Conservation (phyloP, 2,888 invertebrate species). For the Herminia tarsipennalis region DNA sequence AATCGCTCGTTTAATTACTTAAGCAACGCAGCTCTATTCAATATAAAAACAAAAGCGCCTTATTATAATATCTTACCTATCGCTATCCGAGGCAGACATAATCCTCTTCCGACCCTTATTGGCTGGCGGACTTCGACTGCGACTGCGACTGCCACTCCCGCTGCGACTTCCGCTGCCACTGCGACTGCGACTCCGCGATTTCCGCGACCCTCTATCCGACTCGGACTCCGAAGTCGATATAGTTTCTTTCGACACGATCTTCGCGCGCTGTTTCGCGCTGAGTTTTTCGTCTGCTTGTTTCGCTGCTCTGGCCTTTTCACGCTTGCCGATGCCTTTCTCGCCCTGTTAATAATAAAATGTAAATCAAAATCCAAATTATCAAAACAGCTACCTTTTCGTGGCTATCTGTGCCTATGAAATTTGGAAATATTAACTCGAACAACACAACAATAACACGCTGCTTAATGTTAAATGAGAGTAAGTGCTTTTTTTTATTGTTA, state of each 20-base stretch:
- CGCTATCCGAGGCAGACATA: slow-evolving; percentile 87
- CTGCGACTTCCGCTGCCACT: slow-evolving; percentile 75
- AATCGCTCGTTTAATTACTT: neutral
- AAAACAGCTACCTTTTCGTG: no score
- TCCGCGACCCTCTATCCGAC: slow-evolving; percentile 81
- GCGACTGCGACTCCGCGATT: slow-evolving; percentile 61
- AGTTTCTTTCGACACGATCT: slow-evolving; percentile 97
- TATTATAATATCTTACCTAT: slow-evolving; percentile 58
- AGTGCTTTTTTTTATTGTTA: no score
- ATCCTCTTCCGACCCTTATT: slow-evolving; percentile 85
- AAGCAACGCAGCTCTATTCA: neutral
- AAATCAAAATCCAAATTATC: neutral
- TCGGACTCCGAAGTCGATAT: slow-evolving; percentile 96
- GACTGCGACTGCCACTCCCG: slow-evolving; percentile 45
- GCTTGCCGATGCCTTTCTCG: slow-evolving; percentile 74
- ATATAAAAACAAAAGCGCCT: neutral
- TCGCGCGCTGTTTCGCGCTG: slow-evolving; percentile 93
- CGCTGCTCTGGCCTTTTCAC: slow-evolving; percentile 68
- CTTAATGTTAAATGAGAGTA: no score
- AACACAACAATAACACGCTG: no score
- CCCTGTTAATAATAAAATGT: slow-evolving; percentile 44
- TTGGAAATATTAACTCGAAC: no score
- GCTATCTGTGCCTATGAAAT: no score
- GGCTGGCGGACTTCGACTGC: slow-evolving; percentile 74
- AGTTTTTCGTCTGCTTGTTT: slow-evolving; percentile 88